Base-by-base conservation (phyloP, 2,797 vertebrate species). In the Vireo griseus region DNA sequence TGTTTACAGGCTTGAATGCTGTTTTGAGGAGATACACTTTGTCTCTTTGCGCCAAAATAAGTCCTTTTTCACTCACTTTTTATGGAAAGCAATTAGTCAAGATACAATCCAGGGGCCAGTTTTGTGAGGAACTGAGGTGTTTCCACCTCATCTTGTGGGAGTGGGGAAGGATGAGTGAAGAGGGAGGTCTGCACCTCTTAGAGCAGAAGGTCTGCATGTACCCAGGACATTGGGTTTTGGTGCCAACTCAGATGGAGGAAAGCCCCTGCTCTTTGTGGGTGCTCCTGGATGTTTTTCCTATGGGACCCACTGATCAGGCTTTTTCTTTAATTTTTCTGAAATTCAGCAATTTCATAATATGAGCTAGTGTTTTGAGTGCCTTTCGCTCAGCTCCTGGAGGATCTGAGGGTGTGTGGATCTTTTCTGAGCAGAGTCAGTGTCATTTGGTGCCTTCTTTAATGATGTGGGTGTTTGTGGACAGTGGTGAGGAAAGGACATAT, bases 401-500 rank as follows among this genome's bases (percentile, higher is more conserved):
- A 39, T 0, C 3, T 57, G 58, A 74, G 42, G 58, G 40, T 35
- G 26, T 28, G 52, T 59, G 61, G 52, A 17, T 22, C 40, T 65
- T 54, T 54, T 6, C 22, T 55, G 59, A 55, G 79, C 63, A 76
- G n/a, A 69, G 7, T 62, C 51, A 13, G 13, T 20, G 40, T 26
- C 19, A 3, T 47, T 61, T 42, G 22, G 20, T 48, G 55, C 37
- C 13, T 47, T 52, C 61, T 86, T 45, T 67, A 31, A 33, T 4
- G 9, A 8, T 3, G 2, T 33, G 55, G 22, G 37, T 68, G 18
- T 69, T 15, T 3, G 2, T 45, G 50, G 71, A 89, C 58, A 63
- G 48, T 33, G 35, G 11, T 80, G 67, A 95, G 90, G 71, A 76
- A 77, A 52, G 69, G 85, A 81, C 78, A 57, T 67, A 55, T 29